Conservation (phyloP, 53 echinoderm and acorn worm genomes). For the Zoroaster sp. region DNA sequence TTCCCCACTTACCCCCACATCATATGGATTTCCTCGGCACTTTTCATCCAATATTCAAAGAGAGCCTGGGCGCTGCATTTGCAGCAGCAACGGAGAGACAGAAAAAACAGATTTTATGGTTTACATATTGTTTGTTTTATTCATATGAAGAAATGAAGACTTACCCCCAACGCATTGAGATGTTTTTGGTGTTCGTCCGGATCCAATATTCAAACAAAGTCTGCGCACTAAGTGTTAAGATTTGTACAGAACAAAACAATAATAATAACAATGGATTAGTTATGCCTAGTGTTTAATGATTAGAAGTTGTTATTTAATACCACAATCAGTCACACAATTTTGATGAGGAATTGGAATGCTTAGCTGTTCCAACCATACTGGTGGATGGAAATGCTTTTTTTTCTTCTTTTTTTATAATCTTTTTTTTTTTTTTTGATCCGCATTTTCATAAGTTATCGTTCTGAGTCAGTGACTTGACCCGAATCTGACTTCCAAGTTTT, state of each 20-base stretch:
- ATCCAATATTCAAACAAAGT: conserved; percentile 91
- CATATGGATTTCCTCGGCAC: conserved; percentile 73
- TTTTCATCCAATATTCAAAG: conserved; percentile 83
- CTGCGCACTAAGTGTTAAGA: conserved; percentile 47
- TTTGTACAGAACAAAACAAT: neutral
- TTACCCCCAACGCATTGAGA: conserved; percentile 43
- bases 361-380: too few relatives aligned
- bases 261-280: neutral
- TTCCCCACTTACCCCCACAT: conserved; percentile 95
- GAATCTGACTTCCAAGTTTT: too few relatives aligned
- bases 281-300: neutral
- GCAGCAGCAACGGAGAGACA: neutral
- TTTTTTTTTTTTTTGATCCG: too few relatives aligned
- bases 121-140: neutral
- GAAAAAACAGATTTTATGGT: neutral
- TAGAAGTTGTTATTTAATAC: too few relatives aligned
- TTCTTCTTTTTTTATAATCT: too few relatives aligned
- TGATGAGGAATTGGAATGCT: too few relatives aligned
- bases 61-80: conserved; percentile 88
- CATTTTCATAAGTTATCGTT: too few relatives aligned
- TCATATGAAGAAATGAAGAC: neutral
- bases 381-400: too few relatives aligned
- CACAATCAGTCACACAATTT: too few relatives aligned
- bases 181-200: conserved; percentile 7
- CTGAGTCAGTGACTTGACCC: too few relatives aligned